Percentiles rank a stretch among this genome's conserved stretches.
phyloP scores from a whole-genome alignment of 2,113 vertebrate genomes.

The Scomber scombrus region DNA sequence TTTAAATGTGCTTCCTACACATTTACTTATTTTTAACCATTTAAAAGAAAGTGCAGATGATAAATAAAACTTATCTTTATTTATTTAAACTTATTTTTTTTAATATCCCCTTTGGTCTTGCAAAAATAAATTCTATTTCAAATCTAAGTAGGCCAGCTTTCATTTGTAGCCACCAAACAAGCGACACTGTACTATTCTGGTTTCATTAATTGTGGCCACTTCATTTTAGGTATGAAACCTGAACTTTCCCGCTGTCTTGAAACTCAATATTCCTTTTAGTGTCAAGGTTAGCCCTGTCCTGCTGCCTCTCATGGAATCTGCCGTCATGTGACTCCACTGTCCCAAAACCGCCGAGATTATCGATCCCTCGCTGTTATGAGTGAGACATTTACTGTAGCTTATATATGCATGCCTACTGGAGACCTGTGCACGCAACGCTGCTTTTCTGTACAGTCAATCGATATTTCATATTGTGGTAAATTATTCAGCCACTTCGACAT shows the following conservation, averaged over 20 bases:
- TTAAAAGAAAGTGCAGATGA: neutral
- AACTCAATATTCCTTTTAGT: constrained; percentile 83
- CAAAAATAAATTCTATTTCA: neutral
- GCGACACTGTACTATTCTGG: constrained; percentile 50
- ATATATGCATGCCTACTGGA: constrained; percentile 42
- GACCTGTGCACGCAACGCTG: constrained; percentile 34
- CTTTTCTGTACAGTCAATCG: constrained; percentile 32
- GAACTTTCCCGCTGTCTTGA: constrained; percentile 74
- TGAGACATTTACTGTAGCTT: constrained; percentile 68
- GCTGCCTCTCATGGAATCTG: constrained; percentile 77
- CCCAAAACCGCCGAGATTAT: constrained; percentile 72
- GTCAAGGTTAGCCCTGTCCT: constrained; percentile 74
- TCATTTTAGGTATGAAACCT: constrained; percentile 75
- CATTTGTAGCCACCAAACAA: constrained; percentile 9
- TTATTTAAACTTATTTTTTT: no score
- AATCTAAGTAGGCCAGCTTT: neutral
- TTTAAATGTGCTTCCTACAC: neutral
- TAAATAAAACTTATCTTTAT: neutral
- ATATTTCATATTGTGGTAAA: constrained; percentile 61
- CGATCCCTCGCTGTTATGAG: constrained; percentile 67
- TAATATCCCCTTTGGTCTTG: neutral
- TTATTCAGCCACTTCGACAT: constrained; percentile 43
- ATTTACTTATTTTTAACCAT: neutral
- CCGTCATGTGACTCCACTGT: constrained; percentile 68
- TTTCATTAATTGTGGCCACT: constrained; percentile 76